Percentiles rank a stretch among this genome's conserved stretches.
These are phyloP conservation scores for Microchirus variegatus DNA, from an alignment of 2,797 vertebrate species.

Conservation along the genomic window DNA sequence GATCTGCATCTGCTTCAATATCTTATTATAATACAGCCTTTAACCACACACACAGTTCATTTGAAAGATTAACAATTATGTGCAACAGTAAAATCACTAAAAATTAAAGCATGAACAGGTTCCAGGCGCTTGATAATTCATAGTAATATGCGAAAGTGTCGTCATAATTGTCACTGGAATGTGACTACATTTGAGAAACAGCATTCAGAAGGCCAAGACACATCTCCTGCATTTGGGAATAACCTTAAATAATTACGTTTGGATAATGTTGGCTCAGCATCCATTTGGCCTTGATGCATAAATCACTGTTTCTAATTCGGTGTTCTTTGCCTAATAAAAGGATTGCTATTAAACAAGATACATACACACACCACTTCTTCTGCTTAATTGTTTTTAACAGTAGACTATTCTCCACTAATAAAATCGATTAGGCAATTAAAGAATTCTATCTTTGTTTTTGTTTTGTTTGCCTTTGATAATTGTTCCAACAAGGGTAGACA, in stretches of 20 bases:
- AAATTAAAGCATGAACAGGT: constrained; percentile 47
- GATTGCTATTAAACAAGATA: constrained; percentile 8
- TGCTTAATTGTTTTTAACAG: no score
- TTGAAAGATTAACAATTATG: constrained; percentile 49
- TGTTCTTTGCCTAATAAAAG: background rate
- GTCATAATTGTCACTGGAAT: constrained; percentile 48
- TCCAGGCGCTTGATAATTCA: constrained; percentile 54
- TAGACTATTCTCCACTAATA: background rate
- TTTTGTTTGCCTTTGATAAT: background rate
- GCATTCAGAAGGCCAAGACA: constrained; percentile 35
- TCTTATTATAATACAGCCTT: constrained; percentile 44
- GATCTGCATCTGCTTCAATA: constrained; percentile 46
- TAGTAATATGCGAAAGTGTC: constrained; percentile 29
- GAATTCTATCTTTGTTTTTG: background rate
- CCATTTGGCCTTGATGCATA: no score
- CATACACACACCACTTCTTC: background rate
- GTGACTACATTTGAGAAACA: constrained; percentile 38
- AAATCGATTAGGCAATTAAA: constrained; percentile 6
- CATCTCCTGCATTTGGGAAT: constrained; percentile 37
- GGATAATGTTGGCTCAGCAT: constrained; percentile 29
- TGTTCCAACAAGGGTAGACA: constrained; percentile 5
- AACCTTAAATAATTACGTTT: constrained; percentile 45
- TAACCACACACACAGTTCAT: constrained; percentile 49
- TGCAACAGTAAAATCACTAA: constrained; percentile 46
- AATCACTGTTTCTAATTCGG: background rate